phyloP scores from a whole-genome alignment of 2,888 invertebrate species.

The Nymphalis c-album region DNA sequence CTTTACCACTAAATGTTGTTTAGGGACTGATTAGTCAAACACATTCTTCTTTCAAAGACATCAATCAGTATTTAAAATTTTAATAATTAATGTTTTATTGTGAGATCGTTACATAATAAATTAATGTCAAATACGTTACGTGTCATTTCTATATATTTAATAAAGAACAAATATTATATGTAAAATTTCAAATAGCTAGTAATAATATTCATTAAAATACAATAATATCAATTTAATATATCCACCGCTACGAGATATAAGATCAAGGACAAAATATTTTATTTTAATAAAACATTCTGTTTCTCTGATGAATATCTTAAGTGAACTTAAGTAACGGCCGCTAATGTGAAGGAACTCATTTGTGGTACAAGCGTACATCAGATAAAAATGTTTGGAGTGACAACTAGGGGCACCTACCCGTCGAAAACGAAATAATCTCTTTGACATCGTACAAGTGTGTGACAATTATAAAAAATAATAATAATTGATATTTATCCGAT shows the following conservation, averaged over 20 bases:
- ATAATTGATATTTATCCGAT: slow-evolving; percentile 31
- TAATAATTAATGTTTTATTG: too few species aligned
- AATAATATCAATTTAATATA: not conserved
- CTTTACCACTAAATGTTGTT: too few species aligned
- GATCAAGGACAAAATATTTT: slow-evolving; percentile 30
- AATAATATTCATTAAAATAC: not conserved
- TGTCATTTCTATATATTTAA: too few species aligned
- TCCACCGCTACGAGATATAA: slow-evolving; percentile 5
- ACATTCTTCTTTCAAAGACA: too few species aligned
- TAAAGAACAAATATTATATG: not conserved
- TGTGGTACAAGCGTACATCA: slow-evolving; percentile 39
- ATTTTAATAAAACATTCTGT: slow-evolving; percentile 35
- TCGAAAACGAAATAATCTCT: slow-evolving; percentile 35
- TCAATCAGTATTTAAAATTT: too few species aligned
- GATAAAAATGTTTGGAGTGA: slow-evolving; percentile 59
- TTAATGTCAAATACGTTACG: too few species aligned
- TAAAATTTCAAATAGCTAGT: too few species aligned
- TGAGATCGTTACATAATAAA: too few species aligned
- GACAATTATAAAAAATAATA: slow-evolving; percentile 32
- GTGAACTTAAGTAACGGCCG: slow-evolving; percentile 60
- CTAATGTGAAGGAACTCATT: slow-evolving; percentile 49
- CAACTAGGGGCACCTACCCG: slow-evolving; percentile 58
- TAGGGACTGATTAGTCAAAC: too few species aligned
- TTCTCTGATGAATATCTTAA: slow-evolving; percentile 57
- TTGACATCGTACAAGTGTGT: slow-evolving; percentile 31